These are phyloP conservation scores for Tenthredo mesomela DNA, from an alignment of 2,888 invertebrate species.

Conservation along the genomic window DNA sequence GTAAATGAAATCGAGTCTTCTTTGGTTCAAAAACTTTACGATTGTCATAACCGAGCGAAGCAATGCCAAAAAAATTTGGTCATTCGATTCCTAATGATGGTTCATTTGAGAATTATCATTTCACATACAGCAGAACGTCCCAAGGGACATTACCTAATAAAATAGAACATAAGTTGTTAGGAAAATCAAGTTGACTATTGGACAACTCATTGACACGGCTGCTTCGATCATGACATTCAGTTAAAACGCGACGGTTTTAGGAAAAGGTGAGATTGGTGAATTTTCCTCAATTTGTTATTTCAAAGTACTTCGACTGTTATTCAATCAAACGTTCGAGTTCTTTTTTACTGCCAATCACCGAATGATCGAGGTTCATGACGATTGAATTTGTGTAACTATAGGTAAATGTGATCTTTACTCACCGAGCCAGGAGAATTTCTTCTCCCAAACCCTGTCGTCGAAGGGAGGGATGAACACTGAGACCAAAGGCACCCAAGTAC, in stretches of 20 bases:
- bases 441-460: constrained; percentile 70
- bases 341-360: neutral
- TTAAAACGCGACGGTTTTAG: too few species aligned
- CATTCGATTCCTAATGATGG: neutral
- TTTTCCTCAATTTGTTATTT: neutral
- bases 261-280: too few species aligned
- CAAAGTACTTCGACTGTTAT: neutral
- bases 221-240: too few species aligned
- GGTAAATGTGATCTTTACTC: constrained; percentile 5
- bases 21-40: neutral
- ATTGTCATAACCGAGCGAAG: neutral
- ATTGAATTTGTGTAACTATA: neutral
- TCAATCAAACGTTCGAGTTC: neutral
- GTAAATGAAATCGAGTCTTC: constrained; percentile 1
- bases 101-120: neutral
- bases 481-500: constrained; percentile 71
- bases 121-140: neutral
- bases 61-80: neutral
- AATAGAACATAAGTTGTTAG: neutral
- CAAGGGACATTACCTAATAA: neutral
- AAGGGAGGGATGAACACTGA: constrained; percentile 69
- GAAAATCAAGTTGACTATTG: neutral
- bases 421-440: constrained; percentile 67
- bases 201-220: neutral
- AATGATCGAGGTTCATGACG: neutral